A percentile compares a stretch with the other conserved stretches of the same genome.
These are phyloP conservation scores for Xanthia icteritia DNA, from an alignment of 2,888 invertebrate species.

Conservation along the genomic window DNA sequence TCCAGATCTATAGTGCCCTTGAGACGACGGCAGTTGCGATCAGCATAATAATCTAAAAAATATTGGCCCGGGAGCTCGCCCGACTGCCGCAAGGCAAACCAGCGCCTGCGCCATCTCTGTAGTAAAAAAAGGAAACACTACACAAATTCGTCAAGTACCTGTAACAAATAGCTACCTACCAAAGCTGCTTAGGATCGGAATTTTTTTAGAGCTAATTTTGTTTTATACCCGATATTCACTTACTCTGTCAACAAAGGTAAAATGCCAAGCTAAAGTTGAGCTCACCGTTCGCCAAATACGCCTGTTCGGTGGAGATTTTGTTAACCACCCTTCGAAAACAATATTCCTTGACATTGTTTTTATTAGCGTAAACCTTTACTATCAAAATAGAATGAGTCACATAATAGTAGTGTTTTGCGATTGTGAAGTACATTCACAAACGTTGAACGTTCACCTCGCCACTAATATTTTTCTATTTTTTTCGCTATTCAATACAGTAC, in stretches of 20 bases:
- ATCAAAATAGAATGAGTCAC: conserved; percentile 48
- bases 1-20: conserved; percentile 98
- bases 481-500: conserved; percentile 3
- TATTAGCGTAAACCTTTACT: conserved; percentile 11
- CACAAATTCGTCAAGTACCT: conserved; percentile 47
- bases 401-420: conserved; percentile 45
- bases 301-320: conserved; percentile 98
- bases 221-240: conserved; percentile 64
- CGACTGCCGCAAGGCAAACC: conserved; percentile 97
- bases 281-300: conserved; percentile 98
- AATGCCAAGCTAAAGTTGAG: conserved; percentile 75
- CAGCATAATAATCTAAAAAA: conserved; percentile 97
- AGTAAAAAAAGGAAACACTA: conserved; percentile 52
- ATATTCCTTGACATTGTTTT: conserved; percentile 91
- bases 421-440: conserved; percentile 45
- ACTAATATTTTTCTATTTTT: conserved; percentile 50
- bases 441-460: conserved; percentile 42
- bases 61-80: conserved; percentile 98
- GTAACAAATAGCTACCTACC: conserved; percentile 5
- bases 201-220: conserved; percentile 43
- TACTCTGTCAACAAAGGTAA: conserved; percentile 82
- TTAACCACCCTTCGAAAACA: conserved; percentile 98
- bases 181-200: conserved; percentile 17
- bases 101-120: conserved; percentile 98
- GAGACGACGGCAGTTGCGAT: conserved; percentile 95